Conservation (phyloP, 2,888 invertebrate genomes). For the Sussaba pulchella region DNA sequence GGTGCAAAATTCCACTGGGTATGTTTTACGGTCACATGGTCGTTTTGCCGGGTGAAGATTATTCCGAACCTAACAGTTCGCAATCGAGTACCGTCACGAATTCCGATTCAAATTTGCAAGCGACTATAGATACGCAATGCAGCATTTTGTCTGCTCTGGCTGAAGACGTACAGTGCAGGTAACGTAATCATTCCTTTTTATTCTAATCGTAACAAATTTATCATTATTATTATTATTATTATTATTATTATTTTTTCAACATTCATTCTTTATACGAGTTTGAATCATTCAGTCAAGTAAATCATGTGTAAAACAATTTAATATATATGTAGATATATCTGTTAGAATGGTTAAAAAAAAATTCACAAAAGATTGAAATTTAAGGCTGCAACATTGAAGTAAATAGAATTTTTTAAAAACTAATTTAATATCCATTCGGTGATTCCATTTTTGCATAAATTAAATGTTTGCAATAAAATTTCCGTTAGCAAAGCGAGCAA, state of each 20-base stretch:
- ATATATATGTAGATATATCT: too few species aligned
- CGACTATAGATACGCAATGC: constrained; percentile 86
- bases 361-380: too few species aligned
- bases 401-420: too few species aligned
- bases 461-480: too few species aligned
- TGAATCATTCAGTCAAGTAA: too few species aligned
- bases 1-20: constrained; percentile 96
- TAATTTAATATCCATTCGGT: too few species aligned
- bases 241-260: constrained; percentile 18
- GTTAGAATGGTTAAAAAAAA: too few species aligned
- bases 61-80: constrained; percentile 80
- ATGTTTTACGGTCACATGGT: constrained; percentile 96
- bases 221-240: constrained; percentile 11
- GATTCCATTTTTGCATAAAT: too few species aligned
- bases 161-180: constrained; percentile 92
- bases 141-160: constrained; percentile 89
- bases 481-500: too few species aligned
- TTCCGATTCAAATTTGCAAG: constrained; percentile 75
- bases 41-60: constrained; percentile 87
- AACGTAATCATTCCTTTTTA: constrained; percentile 72
- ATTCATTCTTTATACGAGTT: too few species aligned
- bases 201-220: constrained; percentile 8
- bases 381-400: too few species aligned
- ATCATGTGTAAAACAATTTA: too few species aligned
- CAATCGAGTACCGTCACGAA: constrained; percentile 77